Conservation (phyloP, 2,888 invertebrate species). For the Leptopilina myrica region DNA sequence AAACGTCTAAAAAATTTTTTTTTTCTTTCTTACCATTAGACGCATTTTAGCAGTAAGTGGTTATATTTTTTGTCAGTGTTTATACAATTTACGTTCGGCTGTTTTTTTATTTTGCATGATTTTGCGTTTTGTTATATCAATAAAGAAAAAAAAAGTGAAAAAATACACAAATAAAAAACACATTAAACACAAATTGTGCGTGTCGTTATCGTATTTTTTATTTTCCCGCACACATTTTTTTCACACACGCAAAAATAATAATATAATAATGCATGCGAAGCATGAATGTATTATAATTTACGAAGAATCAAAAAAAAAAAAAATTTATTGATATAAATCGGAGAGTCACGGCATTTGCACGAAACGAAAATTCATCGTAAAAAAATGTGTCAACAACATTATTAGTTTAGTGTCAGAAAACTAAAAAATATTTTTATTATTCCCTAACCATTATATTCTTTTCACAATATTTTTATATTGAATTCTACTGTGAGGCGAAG, state of each 20-base stretch:
- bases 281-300: conserved; percentile 8
- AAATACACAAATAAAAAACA: too few relatives aligned
- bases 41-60: conserved; percentile 2
- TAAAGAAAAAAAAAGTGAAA: not conserved
- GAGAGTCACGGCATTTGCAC: not conserved
- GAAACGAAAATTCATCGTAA: conserved; percentile 19
- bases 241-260: too few relatives aligned
- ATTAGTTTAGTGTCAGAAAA: conserved; percentile 20
- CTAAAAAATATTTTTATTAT: not conserved
- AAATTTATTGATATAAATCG: not conserved
- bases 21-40: not conserved
- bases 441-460: too few relatives aligned
- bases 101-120: conserved; percentile 1
- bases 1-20: not conserved
- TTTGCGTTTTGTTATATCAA: not conserved
- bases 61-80: not conserved
- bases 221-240: not conserved
- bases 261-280: conserved; percentile 12
- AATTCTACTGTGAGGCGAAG: too few relatives aligned
- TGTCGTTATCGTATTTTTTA: not conserved
- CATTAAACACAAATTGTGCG: not conserved
- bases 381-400: conserved; percentile 7
- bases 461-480: too few relatives aligned
- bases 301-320: not conserved
- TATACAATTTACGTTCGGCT: too few relatives aligned